phyloP scores from a whole-genome alignment of 2,797 vertebrate genomes.

The Centropyge bicolor region DNA sequence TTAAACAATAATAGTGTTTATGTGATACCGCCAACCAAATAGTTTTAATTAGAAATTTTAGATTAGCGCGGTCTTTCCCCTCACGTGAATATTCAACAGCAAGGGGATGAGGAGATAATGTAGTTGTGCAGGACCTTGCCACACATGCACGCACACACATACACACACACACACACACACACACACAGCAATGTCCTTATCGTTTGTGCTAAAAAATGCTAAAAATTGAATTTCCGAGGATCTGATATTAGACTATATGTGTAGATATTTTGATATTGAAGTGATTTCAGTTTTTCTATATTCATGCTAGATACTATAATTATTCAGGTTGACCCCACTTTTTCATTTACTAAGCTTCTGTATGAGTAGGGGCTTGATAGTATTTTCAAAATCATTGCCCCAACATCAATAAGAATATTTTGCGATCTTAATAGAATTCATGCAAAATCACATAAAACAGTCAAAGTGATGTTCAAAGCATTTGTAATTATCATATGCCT shows the following conservation, averaged over 20 bases:
- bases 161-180: conserved; percentile 8
- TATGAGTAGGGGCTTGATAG: neutral
- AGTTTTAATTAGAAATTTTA: conserved; percentile 85
- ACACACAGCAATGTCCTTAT: conserved; percentile 7
- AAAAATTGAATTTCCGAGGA: neutral
- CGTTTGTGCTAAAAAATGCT: conserved; percentile 20
- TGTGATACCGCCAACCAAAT: conserved; percentile 80
- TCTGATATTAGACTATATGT: conserved; percentile 4
- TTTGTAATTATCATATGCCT: neutral
- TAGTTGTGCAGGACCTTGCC: conserved; percentile 19
- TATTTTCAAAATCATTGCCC: neutral
- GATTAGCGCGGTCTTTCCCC: conserved; percentile 75
- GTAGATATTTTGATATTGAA: conserved; percentile 24
- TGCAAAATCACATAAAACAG: neutral
- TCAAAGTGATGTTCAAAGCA: neutral
- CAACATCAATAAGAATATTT: neutral
- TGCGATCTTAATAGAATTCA: neutral
- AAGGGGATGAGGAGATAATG: conserved; percentile 51
- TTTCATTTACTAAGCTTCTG: neutral
- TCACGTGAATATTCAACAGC: conserved; percentile 70
- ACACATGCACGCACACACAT: conserved; percentile 4
- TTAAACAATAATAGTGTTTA: conserved; percentile 85
- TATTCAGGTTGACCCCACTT: neutral
- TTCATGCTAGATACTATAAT: neutral
- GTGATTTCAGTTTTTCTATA: neutral